Evolutionary conservation across 2,888 invertebrate genomes (phyloP), one percentile per base, ranked within the genome.

Genomic region (Laothoe populi): DNA sequence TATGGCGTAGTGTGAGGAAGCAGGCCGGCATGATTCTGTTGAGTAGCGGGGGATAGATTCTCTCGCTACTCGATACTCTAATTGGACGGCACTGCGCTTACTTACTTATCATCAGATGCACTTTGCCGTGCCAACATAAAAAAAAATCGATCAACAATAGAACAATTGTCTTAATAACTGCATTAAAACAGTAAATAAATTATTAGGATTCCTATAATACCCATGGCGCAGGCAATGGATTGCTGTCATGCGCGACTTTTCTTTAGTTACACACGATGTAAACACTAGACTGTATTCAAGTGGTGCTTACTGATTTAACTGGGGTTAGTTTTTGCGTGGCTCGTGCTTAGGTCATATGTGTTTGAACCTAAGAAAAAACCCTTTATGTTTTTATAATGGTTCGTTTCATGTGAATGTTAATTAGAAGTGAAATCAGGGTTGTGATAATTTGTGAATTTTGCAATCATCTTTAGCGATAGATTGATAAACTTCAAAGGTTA

Each of bases 241-340:
- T 53, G 53, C 53, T 35, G 44, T 57, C 35, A 38, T 46, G 62
- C 57, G 48, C 23, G 16, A 46, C 44, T 44, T 42, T 57, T 7
- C 57, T 45, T 24, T 45, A 19, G 48, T 46, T 62, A 16, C 38
- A 11, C 16, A 21, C 13, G 35, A 13, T 42, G n/a, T n/a, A 61
- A 61, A 53, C 53, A 53, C 19, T 48, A n/a, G 35, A 21, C 24
- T 13, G 26, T 8, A 49, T 26, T 16, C 24, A 23, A 11, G 24
- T 61, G 19, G 48, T 58, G 42, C 38, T 48, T 59, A 26, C 40
- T 19, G 57, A 35, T 62, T 38, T 4, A 46, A 8, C 57, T 21
- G 42, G 62, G 62, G 58, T 42, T 58, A 46, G 10, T 77, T 79
- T 77, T 80, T 79, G 67, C 64, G 16, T 31, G 69, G 66, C 79